These are phyloP conservation scores for Corvus hawaiiensis DNA, from an alignment of 2,113 vertebrate genomes.

Conservation along the genomic window DNA sequence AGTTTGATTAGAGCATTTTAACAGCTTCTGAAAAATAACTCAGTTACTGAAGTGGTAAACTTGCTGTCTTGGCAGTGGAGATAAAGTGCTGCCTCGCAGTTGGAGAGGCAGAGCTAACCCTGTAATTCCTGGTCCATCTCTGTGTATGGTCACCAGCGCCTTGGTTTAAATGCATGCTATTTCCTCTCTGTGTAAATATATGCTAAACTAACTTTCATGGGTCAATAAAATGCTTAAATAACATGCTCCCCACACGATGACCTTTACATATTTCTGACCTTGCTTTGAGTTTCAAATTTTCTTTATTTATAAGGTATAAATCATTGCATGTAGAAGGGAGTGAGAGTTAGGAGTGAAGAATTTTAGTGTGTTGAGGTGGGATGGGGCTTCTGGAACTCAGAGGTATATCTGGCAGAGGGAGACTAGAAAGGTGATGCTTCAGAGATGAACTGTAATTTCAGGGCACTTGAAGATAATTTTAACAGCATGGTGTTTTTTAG, in stretches of 20 bases:
- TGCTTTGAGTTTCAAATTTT: background rate
- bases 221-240: background rate
- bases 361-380: background rate
- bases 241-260: fast-evolving
- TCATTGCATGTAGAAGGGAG: background rate
- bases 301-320: background rate
- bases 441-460: background rate
- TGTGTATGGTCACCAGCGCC: background rate
- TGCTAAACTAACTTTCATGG: background rate
- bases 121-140: background rate
- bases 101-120: background rate
- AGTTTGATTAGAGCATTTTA: constrained; percentile 44
- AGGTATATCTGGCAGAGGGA: background rate
- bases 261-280: background rate
- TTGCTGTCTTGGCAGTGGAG: constrained; percentile 5
- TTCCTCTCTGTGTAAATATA: background rate
- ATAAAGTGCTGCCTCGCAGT: background rate
- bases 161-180: background rate
- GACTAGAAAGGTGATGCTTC: background rate
- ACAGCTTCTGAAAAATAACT: constrained; percentile 38
- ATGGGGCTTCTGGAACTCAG: background rate
- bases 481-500: background rate
- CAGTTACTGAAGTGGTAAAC: constrained; percentile 26
- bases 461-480: background rate
- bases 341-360: background rate